A percentile compares a stretch with the other conserved stretches of the same genome.
Conservation (phyloP, 2,888 invertebrate genomes). For the Phengaris alcon region DNA sequence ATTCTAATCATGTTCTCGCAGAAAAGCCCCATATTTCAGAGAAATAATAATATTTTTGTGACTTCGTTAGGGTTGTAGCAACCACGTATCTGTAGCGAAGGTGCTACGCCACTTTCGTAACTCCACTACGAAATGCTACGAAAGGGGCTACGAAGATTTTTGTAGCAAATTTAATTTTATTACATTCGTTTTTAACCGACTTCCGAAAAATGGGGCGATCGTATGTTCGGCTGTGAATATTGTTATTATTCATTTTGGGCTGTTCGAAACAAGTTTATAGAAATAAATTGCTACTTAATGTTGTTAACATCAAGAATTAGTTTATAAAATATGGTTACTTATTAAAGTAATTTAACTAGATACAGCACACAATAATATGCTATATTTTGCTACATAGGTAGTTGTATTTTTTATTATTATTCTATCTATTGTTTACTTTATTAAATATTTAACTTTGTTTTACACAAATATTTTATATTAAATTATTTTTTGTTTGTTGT, state of each 20-base stretch:
- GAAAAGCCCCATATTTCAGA: no score
- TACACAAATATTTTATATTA: neutral
- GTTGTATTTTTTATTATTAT: neutral
- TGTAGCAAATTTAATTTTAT: neutral
- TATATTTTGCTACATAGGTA: neutral
- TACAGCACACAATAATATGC: neutral
- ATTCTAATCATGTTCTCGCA: no score
- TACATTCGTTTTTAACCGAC: no score
- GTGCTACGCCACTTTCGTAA: slow-evolving; percentile 1
- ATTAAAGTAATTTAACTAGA: neutral
- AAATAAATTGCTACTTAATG: neutral
- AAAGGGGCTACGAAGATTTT: neutral
- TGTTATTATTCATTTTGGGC: neutral
- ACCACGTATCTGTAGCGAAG: neutral
- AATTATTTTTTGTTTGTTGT: neutral
- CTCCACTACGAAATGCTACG: neutral
- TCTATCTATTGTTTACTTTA: no score
- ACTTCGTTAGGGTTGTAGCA: neutral
- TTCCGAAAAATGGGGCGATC: no score
- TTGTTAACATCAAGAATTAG: neutral
- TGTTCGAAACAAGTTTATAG: no score
- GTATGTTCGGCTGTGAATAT: no score
- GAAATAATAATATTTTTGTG: neutral
- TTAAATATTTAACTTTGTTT: neutral
- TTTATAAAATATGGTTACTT: neutral